A percentile compares a stretch with the other conserved stretches of the same genome.
Evolutionary conservation across 1,140 invertebrate species (phyloP).

Genomic region (Heterodera schachtii): DNA sequence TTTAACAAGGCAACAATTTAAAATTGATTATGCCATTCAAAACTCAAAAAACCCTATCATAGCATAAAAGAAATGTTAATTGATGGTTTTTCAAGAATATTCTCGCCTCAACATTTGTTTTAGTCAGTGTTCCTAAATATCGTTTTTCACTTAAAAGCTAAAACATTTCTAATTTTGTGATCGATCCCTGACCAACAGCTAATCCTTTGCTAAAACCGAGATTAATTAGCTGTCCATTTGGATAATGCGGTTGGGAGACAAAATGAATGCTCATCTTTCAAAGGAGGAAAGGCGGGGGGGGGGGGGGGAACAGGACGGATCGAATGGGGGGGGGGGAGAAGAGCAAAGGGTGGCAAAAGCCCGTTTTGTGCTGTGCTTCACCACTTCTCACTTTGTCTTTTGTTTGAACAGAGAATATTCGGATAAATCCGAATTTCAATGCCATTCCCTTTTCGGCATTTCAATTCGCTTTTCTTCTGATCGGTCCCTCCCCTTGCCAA

Average conservation of each 20-base stretch:
- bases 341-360: not conserved
- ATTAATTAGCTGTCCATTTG: not conserved
- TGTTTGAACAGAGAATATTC: not conserved
- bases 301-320: not conserved
- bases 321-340: not conserved
- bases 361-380: not conserved
- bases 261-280: not conserved
- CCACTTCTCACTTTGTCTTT: not conserved
- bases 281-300: not conserved
- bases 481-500: not conserved
- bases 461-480: not conserved
- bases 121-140: no score
- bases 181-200: not conserved
- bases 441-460: not conserved
- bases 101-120: no score
- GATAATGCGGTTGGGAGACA: not conserved
- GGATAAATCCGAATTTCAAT: not conserved
- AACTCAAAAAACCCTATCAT: no score
- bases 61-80: no score
- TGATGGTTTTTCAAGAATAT: no score
- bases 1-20: no score
- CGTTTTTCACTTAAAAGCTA: not conserved
- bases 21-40: no score
- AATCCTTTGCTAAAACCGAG: not conserved
- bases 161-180: not conserved